Base-by-base conservation (phyloP, 2,113 vertebrate species). In the Salvelinus fontinalis region DNA sequence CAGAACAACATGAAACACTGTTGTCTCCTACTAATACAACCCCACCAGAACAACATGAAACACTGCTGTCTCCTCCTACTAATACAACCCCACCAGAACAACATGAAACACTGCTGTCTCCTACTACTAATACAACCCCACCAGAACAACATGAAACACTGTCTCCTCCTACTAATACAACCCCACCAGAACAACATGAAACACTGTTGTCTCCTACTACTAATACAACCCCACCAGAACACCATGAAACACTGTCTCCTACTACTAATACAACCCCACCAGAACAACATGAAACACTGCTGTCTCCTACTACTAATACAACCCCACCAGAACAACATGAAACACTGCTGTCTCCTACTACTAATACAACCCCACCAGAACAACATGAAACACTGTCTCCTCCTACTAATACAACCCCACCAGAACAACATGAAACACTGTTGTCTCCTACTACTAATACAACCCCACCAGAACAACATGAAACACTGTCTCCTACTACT, bases 181-280 rank as follows among this genome's bases (percentile, higher is more conserved):
- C 31, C 31, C 5, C 71, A 70, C 75, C 71, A 79, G 74, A 68
- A 69, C 75, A 69, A 74, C 75, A 75, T 81, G 69, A 29, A 29
- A 4, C 29, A 29, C 29, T 29, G 29, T 3, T 29, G 3, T 29
- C 29, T 29, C 29, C 29, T 29, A 29, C 29, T 29, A 29, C 65
- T 78, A 67, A 44, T 64, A 75, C 84, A 68, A 73, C 71, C n/a
- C 5, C 1, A 39, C 34, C 34, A 39, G 34, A 39, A 64, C 60
- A 64, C 4, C 29, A 29, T 81, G 71, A 57, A 78, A 80, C 73
- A 34, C 31, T 34, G 5, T 1, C 31, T 34, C 31, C 31, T 34
- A 1, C 31, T 34, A 34, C 29, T 31, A 4, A 34, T 7, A 34
- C 31, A 34, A 34, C 31, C 31, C 5, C 71, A 70, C 75, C 71